Evolutionary conservation across 2,888 invertebrate species (phyloP), one percentile per base, ranked within the genome.

Genomic region (Catonia carolina): DNA sequence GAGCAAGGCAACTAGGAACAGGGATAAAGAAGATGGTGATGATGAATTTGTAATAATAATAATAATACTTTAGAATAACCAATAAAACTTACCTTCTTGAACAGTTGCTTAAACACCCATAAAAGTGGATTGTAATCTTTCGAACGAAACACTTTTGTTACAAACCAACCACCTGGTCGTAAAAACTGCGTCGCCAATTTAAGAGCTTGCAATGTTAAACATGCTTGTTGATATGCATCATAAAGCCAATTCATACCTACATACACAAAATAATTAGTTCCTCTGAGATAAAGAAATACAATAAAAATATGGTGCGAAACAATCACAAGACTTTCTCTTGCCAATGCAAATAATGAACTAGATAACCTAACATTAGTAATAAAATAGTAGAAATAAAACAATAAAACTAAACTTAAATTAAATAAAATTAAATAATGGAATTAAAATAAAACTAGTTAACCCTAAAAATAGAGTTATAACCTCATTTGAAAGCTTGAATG

Each of bases 131-230:
- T 86, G 72, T 99, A 99, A 75, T 99, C 99, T 75, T 94, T 97
- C 1, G 98, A 98, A 61, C 99, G 81, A 72, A 99, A 98, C 0
- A 99, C 88, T 78, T 99, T 99, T 0, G 99, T 98, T 0, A 99
- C 82, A 76, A 99, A 99, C 88, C 91, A 95, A 49, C 99, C 99
- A 35, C 95, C 96, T 64, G 85, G 81, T 58, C 84, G 79, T 35
- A 99, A 74, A 69, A 98, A 91, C 64, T 90, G 82, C 12, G 93
- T 88, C 0, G 97, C 91, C 61, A 99, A 71, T 74, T 95, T 96
- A 47, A 98, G 72, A 1, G 99, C 94, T 68, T 88, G 87, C n/a
- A 99, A 76, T 1, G 96, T 93, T 14, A 98, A 76, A 65, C 88
- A 85, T 10, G 88, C 84, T 75, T 99, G 99, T 68, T 91, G 88